Percentiles rank a stretch among this genome's conserved stretches.
phyloP scores from a whole-genome alignment of 2,888 invertebrate genomes.

The Hipparchia sbordonii region DNA sequence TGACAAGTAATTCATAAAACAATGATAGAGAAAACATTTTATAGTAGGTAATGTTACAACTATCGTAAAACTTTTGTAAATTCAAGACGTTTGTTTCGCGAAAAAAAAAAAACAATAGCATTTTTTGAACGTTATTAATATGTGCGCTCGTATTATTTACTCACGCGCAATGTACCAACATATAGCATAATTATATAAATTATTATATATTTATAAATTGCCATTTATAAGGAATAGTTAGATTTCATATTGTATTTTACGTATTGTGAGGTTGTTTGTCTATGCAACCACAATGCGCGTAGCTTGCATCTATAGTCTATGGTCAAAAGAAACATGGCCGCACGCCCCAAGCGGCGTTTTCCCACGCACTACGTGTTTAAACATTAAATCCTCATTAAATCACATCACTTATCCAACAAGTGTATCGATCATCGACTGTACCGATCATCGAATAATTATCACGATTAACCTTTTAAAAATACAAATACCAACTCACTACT shows the following conservation, averaged over 20 bases:
- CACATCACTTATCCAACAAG: constrained; percentile 64
- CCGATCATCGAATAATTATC: constrained; percentile 43
- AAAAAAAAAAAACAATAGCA: constrained; percentile 39
- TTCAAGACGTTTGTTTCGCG: constrained; percentile 25
- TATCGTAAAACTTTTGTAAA: constrained; percentile 32
- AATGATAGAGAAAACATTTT: background rate
- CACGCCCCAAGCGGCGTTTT: constrained; percentile 70
- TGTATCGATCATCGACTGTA: constrained; percentile 41
- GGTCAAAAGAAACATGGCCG: constrained; percentile 62
- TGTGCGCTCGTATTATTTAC: constrained; percentile 28
- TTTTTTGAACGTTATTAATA: constrained; percentile 25
- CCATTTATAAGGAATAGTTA: background rate
- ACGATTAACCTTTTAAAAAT: constrained; percentile 64
- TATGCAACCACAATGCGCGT: constrained; percentile 31
- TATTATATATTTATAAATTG: constrained; percentile 16
- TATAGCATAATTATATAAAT: background rate
- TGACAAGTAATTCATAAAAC: background rate
- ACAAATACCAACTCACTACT: constrained; percentile 77
- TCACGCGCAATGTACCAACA: constrained; percentile 23
- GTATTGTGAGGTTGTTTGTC: constrained; percentile 14
- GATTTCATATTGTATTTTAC: background rate
- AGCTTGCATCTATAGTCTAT: constrained; percentile 15
- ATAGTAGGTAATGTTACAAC: constrained; percentile 12
- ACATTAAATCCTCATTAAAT: constrained; percentile 53
- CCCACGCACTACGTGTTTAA: constrained; percentile 52